A percentile compares a stretch with the other conserved stretches of the same genome.
Evolutionary conservation across 1,140 invertebrate species (phyloP).

Genomic region (Coelopa frigida): DNA sequence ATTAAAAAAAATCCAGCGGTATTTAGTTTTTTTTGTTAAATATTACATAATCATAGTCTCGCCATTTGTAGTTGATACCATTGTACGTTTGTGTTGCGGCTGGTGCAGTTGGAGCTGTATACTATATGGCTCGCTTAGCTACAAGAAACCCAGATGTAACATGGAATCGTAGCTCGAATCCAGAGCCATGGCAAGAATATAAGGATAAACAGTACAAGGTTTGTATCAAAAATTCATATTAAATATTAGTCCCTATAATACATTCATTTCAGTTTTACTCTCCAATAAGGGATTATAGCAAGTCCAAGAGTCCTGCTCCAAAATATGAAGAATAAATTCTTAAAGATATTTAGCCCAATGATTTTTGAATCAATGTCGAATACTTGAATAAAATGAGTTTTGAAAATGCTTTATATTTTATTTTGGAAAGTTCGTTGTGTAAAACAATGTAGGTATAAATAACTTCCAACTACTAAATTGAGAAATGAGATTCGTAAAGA

Average conservation of each 20-base stretch:
- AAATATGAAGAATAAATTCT: constrained; percentile 54
- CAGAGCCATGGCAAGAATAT: constrained; percentile 75
- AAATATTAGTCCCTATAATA: not conserved
- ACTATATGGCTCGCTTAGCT: constrained; percentile 64
- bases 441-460: no score
- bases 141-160: constrained; percentile 68
- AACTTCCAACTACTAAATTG: no score
- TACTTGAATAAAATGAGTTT: no score
- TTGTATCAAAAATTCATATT: not conserved
- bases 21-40: not conserved
- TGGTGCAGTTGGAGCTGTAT: constrained; percentile 53
- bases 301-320: constrained; percentile 55
- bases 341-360: no score
- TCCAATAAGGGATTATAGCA: constrained; percentile 54
- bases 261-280: constrained; percentile 52
- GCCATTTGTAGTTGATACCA: constrained; percentile 54
- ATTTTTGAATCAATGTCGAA: no score
- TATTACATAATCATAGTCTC: not conserved
- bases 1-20: constrained; percentile 56
- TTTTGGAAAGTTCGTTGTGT: no score
- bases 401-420: no score
- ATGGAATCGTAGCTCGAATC: constrained; percentile 63
- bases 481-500: no score
- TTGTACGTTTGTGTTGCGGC: constrained; percentile 63
- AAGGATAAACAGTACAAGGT: constrained; percentile 68